Percentiles rank a stretch among this genome's conserved stretches.
These are phyloP conservation scores for Cryptotermes secundus DNA, from an alignment of 1,140 invertebrate genomes.

Conservation along the genomic window DNA sequence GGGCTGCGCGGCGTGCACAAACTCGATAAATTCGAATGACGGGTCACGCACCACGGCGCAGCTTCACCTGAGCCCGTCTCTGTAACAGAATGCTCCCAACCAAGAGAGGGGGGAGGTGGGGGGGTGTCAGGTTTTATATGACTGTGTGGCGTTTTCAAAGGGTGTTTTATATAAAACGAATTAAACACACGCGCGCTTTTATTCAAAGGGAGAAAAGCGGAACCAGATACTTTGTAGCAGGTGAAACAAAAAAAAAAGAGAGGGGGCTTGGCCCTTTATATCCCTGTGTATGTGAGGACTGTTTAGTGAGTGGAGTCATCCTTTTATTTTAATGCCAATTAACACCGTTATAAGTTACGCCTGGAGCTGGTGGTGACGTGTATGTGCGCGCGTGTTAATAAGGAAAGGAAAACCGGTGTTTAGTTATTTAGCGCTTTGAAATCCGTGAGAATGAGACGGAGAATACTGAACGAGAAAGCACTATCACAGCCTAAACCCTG, in stretches of 20 bases:
- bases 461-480: background rate
- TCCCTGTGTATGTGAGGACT: background rate
- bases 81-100: background rate
- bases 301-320: background rate
- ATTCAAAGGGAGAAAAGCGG: constrained; percentile 16
- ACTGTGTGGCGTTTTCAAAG: constrained; percentile 10
- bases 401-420: background rate
- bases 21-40: background rate
- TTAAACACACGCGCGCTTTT: constrained; percentile 8
- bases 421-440: constrained; percentile 4
- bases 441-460: background rate
- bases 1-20: background rate
- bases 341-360: background rate
- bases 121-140: background rate
- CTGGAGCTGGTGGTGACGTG: background rate
- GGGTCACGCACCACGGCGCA: background rate
- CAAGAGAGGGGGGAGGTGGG: constrained; percentile 1
- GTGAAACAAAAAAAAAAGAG: constrained; percentile 15
- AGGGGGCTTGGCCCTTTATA: background rate
- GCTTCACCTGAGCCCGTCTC: background rate
- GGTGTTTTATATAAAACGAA: constrained; percentile 20
- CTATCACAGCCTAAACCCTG: background rate
- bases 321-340: constrained; percentile 12
- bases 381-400: background rate
- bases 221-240: background rate